Evolutionary conservation across 1,140 invertebrate species (phyloP), one percentile per base, ranked within the genome.

Genomic region (Drosophila pectinifera): DNA sequence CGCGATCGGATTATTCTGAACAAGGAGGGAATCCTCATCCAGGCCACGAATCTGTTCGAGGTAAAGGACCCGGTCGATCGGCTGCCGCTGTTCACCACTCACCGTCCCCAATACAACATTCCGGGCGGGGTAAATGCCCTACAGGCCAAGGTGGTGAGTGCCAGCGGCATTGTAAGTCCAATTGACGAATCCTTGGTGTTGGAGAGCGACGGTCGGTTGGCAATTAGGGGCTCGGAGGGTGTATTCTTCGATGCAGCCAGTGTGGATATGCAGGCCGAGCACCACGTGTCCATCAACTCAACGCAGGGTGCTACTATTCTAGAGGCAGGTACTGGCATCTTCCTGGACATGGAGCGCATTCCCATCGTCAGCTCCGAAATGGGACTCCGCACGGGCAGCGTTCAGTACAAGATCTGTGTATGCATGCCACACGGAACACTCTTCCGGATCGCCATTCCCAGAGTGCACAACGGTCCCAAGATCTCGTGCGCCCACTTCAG

Each of bases 401-500:
- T 92, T 0, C 96, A 97, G 84, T 98, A 95, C 84, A 97, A 97
- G 93, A 93, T 98, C 3, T 98, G 97, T 69, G 95, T 97, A 2
- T 98, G 97, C 83, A 97, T 97, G 96, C 96, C 97, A 0, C 94
- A 95, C 64, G 97, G 97, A 0, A 96, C 96, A 82, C 89, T 98
- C 7, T 98, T 97, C 80, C 94, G 95, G 68, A 94, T 98, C 4
- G 95, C 95, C 0, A 94, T 96, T 4, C 94, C 94, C 13, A 93
- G 92, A 4, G 94, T 93, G 16, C 91, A 90, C 45, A 94, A 92
- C 76, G 83, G 76, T 2, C 93, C 93, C 49, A 93, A 93, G 64
- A 93, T 95, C 7, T 94, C 94, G 26, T 96, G 96, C 78, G 94
- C 94, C 13, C 94, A 94, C 91, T 93, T 95, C 24, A 95, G 94